A percentile compares a stretch with the other conserved stretches of the same genome.
These are phyloP conservation scores for Danio jaintianensis DNA, from an alignment of 2,797 vertebrate genomes.

Conservation along the genomic window DNA sequence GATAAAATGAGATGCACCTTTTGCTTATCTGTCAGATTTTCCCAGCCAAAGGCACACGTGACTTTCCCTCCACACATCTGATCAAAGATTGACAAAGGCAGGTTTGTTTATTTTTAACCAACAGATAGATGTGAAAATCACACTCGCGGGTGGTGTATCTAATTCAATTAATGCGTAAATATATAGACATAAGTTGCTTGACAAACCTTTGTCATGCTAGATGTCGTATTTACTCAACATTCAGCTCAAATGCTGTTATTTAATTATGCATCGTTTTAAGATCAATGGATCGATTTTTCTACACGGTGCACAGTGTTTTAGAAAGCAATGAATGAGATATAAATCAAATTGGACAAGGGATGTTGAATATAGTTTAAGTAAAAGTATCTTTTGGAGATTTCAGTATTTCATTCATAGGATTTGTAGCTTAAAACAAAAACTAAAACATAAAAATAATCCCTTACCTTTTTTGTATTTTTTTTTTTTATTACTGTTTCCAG, in stretches of 20 bases:
- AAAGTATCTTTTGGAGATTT: neutral
- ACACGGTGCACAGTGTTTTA: neutral
- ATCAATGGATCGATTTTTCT: neutral
- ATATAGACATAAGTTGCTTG: neutral
- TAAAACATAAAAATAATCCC: too few relatives aligned
- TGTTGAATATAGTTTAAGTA: neutral
- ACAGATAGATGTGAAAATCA: conserved; percentile 16
- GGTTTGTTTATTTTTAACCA: conserved; percentile 27
- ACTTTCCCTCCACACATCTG: conserved; percentile 32
- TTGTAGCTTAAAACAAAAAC: neutral
- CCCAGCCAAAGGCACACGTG: conserved; percentile 45
- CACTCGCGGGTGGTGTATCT: neutral
- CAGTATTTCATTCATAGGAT: neutral
- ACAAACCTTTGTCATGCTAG: neutral
- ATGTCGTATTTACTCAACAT: neutral
- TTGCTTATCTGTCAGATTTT: conserved; percentile 60
- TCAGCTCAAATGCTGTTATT: neutral
- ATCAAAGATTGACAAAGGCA: conserved; percentile 28
- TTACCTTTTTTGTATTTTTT: too few relatives aligned
- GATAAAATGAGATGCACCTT: conserved; percentile 52
- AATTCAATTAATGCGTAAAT: neutral
- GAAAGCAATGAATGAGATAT: neutral
- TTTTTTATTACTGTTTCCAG: neutral
- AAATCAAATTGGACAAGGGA: neutral
- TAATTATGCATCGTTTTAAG: neutral